These are phyloP conservation scores for Amblyteles armatorius DNA, from an alignment of 2,888 invertebrate genomes.

Conservation along the genomic window DNA sequence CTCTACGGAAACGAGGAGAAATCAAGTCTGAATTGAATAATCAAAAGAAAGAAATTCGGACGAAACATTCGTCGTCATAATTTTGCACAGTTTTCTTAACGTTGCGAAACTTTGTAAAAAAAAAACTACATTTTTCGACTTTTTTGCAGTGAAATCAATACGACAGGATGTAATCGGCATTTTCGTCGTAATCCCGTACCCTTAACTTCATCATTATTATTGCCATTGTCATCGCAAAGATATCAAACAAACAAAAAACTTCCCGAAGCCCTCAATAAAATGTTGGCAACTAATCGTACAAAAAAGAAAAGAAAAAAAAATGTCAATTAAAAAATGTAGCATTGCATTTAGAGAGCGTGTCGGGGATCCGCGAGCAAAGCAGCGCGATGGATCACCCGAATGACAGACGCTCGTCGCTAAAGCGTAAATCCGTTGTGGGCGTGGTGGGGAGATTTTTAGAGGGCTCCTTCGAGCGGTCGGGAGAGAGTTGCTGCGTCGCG, in stretches of 20 bases:
- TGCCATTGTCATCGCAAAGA: no score
- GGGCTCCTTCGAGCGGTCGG: slow-evolving; percentile 64
- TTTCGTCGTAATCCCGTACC: not conserved
- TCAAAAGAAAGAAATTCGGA: not conserved
- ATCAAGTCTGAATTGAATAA: not conserved
- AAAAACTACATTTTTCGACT: no score
- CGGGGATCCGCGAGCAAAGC: slow-evolving; percentile 1
- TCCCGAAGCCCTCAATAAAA: no score
- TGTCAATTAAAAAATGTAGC: not conserved
- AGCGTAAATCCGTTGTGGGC: slow-evolving; percentile 71
- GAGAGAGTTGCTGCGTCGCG: slow-evolving; percentile 58
- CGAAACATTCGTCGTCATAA: no score
- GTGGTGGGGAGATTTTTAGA: slow-evolving; percentile 73
- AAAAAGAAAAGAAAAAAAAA: not conserved
- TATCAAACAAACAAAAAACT: no score
- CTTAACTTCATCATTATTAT: no score
- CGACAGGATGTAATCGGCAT: not conserved
- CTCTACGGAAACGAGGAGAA: not conserved
- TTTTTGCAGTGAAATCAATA: no score
- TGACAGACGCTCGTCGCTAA: slow-evolving; percentile 55
- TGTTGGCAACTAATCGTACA: not conserved
- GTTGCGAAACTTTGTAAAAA: no score
- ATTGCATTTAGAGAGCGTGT: not conserved
- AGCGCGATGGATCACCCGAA: slow-evolving; percentile 49
- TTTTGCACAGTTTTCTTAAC: no score